Base-by-base conservation (phyloP, 2,888 invertebrate genomes). In the Hypolimnas misippus region DNA sequence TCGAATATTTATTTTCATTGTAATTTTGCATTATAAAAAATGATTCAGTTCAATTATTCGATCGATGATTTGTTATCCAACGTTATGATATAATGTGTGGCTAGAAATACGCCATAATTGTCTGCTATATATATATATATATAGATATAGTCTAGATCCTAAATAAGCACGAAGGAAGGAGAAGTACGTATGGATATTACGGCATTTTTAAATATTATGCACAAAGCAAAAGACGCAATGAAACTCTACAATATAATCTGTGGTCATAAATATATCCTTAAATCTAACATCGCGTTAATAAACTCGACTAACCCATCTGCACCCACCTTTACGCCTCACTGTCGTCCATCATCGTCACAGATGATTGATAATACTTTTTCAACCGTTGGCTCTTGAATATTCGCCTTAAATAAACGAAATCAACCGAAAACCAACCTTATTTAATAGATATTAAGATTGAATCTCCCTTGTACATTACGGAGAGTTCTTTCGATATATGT, bases 311-410 rank as follows among this genome's bases (percentile, higher is more conserved):
- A 65, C 55, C 68, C 62, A 69, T 73, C 68, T 67, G 70, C 70
- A 72, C 69, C 73, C 69, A 74, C 73, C 73, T 74, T 73, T 68
- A 69, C 69, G 67, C 72, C 70, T 70, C 70, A 58, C 63, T 54
- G 67, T 75, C 75, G 72, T 89, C 78, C 77, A 85, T 89, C 87
- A 87, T 86, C 82, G 83, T 87, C 87, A 81, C 75, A 75, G 76
- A 87, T 89, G 89, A 89, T 89, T 88, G 88, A 89, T 89, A 86
- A 78, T 78, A 84, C 83, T 87, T 87, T 88, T 87, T 87, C 84
- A 79, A 79, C 75, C 75, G 71, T 72, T 71, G 71, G 77, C 69
- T 64, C 68, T 69, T 76, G 74, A 78, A 76, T 73, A 77, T 78
- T 81, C 70, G 76, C 78, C 81, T 80, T 82, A 79, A 73, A 42